Percentiles rank a stretch among this genome's conserved stretches.
phyloP scores from a whole-genome alignment of 2,888 invertebrate species.

The Spilosoma lubricipeda region DNA sequence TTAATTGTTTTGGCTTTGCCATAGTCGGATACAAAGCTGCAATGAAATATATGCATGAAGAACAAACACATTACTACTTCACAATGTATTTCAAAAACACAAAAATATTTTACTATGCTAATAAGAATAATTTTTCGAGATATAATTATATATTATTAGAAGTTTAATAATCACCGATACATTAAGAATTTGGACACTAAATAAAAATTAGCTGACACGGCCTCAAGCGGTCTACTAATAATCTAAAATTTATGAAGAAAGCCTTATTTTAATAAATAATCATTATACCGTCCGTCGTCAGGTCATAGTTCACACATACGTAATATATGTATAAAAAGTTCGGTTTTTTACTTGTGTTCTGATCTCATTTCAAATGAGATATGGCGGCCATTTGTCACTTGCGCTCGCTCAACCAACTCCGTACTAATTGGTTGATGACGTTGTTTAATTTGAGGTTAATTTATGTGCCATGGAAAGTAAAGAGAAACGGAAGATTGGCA shows the following conservation, averaged over 20 bases:
- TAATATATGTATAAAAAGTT: slow-evolving; percentile 43
- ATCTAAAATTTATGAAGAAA: slow-evolving; percentile 44
- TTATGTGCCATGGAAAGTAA: slow-evolving; percentile 50
- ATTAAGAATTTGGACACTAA: slow-evolving; percentile 29
- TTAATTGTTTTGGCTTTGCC: no score
- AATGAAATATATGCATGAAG: slow-evolving; percentile 8
- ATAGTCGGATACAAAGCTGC: background rate
- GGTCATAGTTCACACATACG: slow-evolving; percentile 66
- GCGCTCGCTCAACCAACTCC: slow-evolving; percentile 52
- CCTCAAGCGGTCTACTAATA: slow-evolving; percentile 38
- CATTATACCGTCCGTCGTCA: slow-evolving; percentile 26
- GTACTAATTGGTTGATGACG: slow-evolving; percentile 66
- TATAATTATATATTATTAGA: slow-evolving; percentile 41
- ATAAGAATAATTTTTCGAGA: slow-evolving; percentile 33
- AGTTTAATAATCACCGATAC: slow-evolving; percentile 31
- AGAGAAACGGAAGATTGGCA: slow-evolving; percentile 45
- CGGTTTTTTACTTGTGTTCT: slow-evolving; percentile 38
- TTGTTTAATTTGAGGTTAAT: slow-evolving; percentile 48
- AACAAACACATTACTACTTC: slow-evolving; percentile 5
- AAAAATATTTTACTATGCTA: slow-evolving; percentile 23
- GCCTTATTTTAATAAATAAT: slow-evolving; percentile 45
- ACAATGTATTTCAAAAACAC: slow-evolving; percentile 12
- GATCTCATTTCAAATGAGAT: slow-evolving; percentile 71
- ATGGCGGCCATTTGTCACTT: slow-evolving; percentile 66
- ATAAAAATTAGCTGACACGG: slow-evolving; percentile 47